A percentile compares a stretch with the other conserved stretches of the same genome.
phyloP scores from a whole-genome alignment of 2,888 invertebrate species.

The Choristoneura rosaceana region DNA sequence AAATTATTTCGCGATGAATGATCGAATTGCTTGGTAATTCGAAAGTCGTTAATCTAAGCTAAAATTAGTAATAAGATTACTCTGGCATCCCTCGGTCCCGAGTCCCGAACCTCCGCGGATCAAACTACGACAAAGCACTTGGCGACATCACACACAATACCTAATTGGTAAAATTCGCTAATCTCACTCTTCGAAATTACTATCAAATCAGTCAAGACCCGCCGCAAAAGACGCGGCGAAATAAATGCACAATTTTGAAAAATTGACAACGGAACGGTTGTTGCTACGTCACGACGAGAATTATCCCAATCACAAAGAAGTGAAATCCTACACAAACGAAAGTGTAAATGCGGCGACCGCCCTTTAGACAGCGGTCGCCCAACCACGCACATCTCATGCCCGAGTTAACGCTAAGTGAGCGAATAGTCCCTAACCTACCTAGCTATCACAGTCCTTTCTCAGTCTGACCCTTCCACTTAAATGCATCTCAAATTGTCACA shows the following conservation, averaged over 20 bases:
- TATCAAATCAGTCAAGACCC: slow-evolving; percentile 77
- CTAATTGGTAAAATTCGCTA: slow-evolving; percentile 75
- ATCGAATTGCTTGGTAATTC: slow-evolving; percentile 84
- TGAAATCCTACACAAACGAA: slow-evolving; percentile 51
- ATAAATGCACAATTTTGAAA: slow-evolving; percentile 58
- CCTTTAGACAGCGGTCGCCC: not conserved
- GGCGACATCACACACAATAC: slow-evolving; percentile 70
- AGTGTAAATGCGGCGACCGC: slow-evolving; percentile 48
- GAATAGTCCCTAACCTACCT: slow-evolving; percentile 81
- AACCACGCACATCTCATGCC: slow-evolving; percentile 48
- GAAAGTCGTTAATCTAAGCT: slow-evolving; percentile 75
- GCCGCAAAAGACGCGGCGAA: slow-evolving; percentile 54
- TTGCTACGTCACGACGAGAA: slow-evolving; percentile 53
- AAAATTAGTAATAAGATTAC: slow-evolving; percentile 76
- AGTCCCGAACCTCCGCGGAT: slow-evolving; percentile 55
- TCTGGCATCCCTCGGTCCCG: slow-evolving; percentile 67
- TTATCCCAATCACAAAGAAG: slow-evolving; percentile 53
- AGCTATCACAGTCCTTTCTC: slow-evolving; percentile 85
- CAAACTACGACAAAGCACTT: slow-evolving; percentile 75
- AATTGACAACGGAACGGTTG: slow-evolving; percentile 56
- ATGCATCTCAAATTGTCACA: slow-evolving; percentile 80
- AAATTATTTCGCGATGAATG: slow-evolving; percentile 85
- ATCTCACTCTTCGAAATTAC: slow-evolving; percentile 76
- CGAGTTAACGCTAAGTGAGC: slow-evolving; percentile 80
- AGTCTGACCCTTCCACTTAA: slow-evolving; percentile 84